A percentile compares a stretch with the other conserved stretches of the same genome.
phyloP scores from a whole-genome alignment of 2,113 vertebrate genomes.

The Rhineura floridana region DNA sequence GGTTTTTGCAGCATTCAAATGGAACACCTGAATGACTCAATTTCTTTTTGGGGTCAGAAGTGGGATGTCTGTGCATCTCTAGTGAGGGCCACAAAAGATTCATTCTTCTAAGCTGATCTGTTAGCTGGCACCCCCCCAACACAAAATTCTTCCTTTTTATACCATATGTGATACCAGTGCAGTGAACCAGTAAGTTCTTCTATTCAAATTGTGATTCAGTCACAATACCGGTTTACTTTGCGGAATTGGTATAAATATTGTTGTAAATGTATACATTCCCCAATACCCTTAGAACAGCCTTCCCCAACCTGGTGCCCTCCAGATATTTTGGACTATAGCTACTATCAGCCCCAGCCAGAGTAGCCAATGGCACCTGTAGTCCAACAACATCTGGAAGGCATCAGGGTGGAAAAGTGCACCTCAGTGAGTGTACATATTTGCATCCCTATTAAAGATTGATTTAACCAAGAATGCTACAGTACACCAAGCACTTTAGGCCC shows the following conservation, averaged over 20 bases:
- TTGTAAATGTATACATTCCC: too few species aligned
- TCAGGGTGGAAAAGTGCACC: too few species aligned
- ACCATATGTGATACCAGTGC: background rate
- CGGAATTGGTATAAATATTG: background rate
- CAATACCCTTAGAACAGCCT: too few species aligned
- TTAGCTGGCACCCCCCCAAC: background rate
- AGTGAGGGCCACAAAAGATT: background rate
- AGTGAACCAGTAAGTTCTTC: background rate
- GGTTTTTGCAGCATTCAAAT: too few species aligned
- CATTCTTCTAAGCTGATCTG: background rate
- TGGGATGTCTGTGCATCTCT: background rate
- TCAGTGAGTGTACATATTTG: background rate
- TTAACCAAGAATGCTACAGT: background rate
- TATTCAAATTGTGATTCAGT: background rate
- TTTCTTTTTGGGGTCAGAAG: background rate
- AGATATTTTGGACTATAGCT: too few species aligned
- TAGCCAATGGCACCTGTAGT: too few species aligned
- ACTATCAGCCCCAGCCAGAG: too few species aligned
- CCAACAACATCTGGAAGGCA: too few species aligned
- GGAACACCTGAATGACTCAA: background rate
- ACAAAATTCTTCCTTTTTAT: background rate
- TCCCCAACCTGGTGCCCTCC: too few species aligned
- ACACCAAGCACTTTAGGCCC: background rate
- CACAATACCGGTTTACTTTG: background rate
- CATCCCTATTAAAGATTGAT: background rate